phyloP scores from a whole-genome alignment of 1,140 invertebrate genomes.

The Diachasmimorpha longicaudata region DNA sequence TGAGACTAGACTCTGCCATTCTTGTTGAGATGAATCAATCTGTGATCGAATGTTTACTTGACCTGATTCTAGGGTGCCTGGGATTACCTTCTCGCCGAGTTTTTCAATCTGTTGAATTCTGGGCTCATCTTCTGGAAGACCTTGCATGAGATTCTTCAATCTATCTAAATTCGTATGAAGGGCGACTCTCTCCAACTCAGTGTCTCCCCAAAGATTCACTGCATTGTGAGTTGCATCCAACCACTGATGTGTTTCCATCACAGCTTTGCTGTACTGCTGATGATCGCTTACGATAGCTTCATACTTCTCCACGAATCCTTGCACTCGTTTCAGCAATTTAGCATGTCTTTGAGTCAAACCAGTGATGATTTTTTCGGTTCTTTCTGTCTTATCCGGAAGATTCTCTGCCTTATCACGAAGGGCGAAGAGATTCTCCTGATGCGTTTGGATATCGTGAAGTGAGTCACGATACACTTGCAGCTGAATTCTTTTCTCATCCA shows the following conservation, averaged over 20 bases:
- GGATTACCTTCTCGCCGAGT: slow-evolving; percentile 88
- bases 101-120: slow-evolving; percentile 79
- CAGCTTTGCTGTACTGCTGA: slow-evolving; percentile 89
- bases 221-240: slow-evolving; percentile 88
- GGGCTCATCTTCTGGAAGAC: slow-evolving; percentile 84
- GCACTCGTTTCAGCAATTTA: slow-evolving; percentile 71
- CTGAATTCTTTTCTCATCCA: slow-evolving; percentile 91
- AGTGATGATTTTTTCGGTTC: slow-evolving; percentile 68
- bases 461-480: slow-evolving; percentile 82
- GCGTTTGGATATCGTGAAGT: slow-evolving; percentile 83
- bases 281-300: slow-evolving; percentile 92
- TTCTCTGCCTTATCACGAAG: slow-evolving; percentile 78
- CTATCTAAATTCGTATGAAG: slow-evolving; percentile 92
- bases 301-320: slow-evolving; percentile 75
- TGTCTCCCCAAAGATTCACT: slow-evolving; percentile 84
- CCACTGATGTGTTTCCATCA: slow-evolving; percentile 89
- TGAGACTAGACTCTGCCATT: slow-evolving; percentile 85
- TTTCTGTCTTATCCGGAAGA: slow-evolving; percentile 74
- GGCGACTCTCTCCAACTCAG: slow-evolving; percentile 85
- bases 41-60: slow-evolving; percentile 85
- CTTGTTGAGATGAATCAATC: slow-evolving; percentile 85
- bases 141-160: slow-evolving; percentile 74
- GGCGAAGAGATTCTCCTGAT: slow-evolving; percentile 86
- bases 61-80: slow-evolving; percentile 83
- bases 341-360: slow-evolving; percentile 69